Conservation (phyloP, 2,113 vertebrate genomes). For the Gymnarchus niloticus region DNA sequence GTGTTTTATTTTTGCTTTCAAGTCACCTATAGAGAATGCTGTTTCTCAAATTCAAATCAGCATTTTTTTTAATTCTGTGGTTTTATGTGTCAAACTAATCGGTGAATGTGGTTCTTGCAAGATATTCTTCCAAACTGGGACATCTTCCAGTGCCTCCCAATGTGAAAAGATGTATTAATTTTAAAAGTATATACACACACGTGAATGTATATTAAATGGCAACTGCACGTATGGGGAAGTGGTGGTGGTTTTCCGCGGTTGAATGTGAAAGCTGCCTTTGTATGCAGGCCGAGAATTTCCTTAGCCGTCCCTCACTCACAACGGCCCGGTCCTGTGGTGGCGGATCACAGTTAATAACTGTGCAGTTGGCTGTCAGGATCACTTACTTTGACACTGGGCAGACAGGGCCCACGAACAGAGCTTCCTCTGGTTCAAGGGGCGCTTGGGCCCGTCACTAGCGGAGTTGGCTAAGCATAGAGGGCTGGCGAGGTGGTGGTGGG, state of each 20-base stretch:
- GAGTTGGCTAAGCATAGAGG: conserved; percentile 30
- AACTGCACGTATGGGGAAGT: conserved; percentile 23
- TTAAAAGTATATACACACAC: conserved; percentile 32
- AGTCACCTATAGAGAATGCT: neutral
- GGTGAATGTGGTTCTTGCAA: conserved; percentile 24
- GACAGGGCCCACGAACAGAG: conserved; percentile 50
- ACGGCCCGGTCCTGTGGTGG: conserved; percentile 55
- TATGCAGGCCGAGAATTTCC: conserved; percentile 53
- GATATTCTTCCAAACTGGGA: neutral
- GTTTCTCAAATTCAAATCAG: neutral
- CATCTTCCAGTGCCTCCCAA: conserved; percentile 8
- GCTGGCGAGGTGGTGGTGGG: conserved; percentile 11
- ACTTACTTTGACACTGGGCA: conserved; percentile 71
- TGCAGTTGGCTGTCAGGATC: conserved; percentile 67
- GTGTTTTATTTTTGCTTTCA: neutral
- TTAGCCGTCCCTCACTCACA: conserved; percentile 47
- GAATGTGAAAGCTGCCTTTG: conserved; percentile 67
- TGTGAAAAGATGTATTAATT: conserved; percentile 42
- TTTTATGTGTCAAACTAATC: neutral
- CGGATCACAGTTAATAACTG: conserved; percentile 72
- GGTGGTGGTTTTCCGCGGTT: conserved; percentile 21
- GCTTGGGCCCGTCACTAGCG: conserved; percentile 19
- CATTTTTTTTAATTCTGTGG: neutral
- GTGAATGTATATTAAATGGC: conserved; percentile 46
- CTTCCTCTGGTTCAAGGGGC: conserved; percentile 45